phyloP scores from a whole-genome alignment of 2,113 vertebrate genomes.

The Clarias batrachus region DNA sequence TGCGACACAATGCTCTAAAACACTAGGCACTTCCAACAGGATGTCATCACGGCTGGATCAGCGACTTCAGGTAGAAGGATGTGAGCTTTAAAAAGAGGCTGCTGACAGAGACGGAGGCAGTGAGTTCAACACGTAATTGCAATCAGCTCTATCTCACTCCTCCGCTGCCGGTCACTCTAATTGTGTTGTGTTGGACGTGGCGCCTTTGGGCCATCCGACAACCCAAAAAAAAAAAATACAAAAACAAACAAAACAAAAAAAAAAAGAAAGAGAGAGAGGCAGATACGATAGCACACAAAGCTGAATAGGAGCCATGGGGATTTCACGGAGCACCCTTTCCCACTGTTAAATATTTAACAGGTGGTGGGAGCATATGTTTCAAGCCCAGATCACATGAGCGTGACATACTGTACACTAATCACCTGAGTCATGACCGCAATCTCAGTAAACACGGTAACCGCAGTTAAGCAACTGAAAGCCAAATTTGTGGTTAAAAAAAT shows the following conservation, averaged over 20 bases:
- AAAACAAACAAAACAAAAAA: not conserved
- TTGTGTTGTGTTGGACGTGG: slow-evolving; percentile 56
- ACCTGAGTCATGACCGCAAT: slow-evolving; percentile 24
- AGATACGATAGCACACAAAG: slow-evolving; percentile 29
- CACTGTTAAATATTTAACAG: slow-evolving; percentile 56
- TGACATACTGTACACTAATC: slow-evolving; percentile 33
- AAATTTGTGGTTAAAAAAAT: not conserved
- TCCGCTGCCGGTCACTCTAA: slow-evolving; percentile 55
- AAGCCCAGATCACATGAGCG: slow-evolving; percentile 27
- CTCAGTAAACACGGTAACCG: not conserved
- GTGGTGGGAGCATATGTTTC: slow-evolving; percentile 53
- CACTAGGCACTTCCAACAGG: slow-evolving; percentile 20
- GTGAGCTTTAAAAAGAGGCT: slow-evolving; percentile 49
- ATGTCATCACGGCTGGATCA: slow-evolving; percentile 29
- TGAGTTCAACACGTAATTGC: slow-evolving; percentile 60
- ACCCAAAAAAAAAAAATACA: not conserved
- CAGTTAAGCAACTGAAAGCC: slow-evolving; percentile 3
- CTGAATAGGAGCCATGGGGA: slow-evolving; percentile 40
- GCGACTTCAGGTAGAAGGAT: slow-evolving; percentile 48
- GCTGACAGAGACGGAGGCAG: slow-evolving; percentile 57
- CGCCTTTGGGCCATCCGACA: slow-evolving; percentile 43
- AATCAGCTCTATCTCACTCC: slow-evolving; percentile 57
- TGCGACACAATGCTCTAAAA: slow-evolving; percentile 6
- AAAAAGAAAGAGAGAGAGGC: too few species aligned
- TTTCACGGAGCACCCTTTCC: slow-evolving; percentile 24